These are phyloP conservation scores for Notechis scutatus DNA, from an alignment of 2,113 vertebrate genomes.

Conservation along the genomic window DNA sequence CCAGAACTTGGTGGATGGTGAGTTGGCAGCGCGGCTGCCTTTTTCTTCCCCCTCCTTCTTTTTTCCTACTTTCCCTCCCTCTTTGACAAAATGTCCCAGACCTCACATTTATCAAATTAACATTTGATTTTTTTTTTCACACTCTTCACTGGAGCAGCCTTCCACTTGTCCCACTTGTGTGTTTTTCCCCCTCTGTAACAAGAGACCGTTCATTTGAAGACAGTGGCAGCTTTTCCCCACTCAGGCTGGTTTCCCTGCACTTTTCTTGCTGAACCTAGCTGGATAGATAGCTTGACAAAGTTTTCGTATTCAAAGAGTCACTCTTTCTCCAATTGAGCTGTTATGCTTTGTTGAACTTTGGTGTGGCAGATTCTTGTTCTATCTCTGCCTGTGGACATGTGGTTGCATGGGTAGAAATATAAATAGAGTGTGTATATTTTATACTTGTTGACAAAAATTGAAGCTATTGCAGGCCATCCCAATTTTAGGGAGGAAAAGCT, in stretches of 20 bases:
- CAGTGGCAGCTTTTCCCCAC: conserved; percentile 33
- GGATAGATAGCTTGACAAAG: conserved; percentile 56
- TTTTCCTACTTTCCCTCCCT: conserved; percentile 81
- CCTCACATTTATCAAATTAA: conserved; percentile 85
- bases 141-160: conserved; percentile 76
- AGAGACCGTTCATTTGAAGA: conserved; percentile 62
- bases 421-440: conserved; percentile 2
- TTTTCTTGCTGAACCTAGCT: conserved; percentile 58
- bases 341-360: conserved; percentile 58
- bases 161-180: conserved; percentile 73
- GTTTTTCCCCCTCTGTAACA: conserved; percentile 66
- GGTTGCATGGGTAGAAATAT: conserved; percentile 32
- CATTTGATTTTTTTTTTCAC: conserved; percentile 80
- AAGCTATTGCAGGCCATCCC: conserved; percentile 28
- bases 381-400: not conserved
- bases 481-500: conserved; percentile 38
- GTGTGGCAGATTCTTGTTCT: conserved; percentile 32
- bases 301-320: conserved; percentile 48
- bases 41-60: conserved; percentile 63
- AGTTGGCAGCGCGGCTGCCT: conserved; percentile 85
- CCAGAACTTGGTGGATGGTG: conserved; percentile 99
- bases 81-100: conserved; percentile 83
- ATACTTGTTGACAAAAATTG: conserved; percentile 41
- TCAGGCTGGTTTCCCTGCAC: conserved; percentile 29
- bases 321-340: conserved; percentile 55